Base-by-base conservation (phyloP, 2,888 invertebrate species). In the Agrilus cyanescens region DNA sequence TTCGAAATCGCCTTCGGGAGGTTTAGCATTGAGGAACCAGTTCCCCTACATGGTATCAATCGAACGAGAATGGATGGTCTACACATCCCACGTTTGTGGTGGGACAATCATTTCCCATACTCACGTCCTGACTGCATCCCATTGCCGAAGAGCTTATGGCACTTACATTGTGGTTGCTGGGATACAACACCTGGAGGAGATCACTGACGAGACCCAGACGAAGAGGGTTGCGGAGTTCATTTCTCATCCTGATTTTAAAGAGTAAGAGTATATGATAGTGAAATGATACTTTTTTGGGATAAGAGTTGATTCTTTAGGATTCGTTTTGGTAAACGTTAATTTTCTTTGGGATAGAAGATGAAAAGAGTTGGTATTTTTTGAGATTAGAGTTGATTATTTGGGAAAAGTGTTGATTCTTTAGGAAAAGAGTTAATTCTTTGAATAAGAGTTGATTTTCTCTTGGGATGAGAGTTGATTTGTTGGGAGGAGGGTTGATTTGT, bases 121-220 rank as follows among this genome's bases (percentile, higher is more conserved):
- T 48, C 71, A 70, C 70, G 70, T 72, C 1, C 49, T 73, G 4
- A 67, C 72, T 36, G 72, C 73, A 12, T 72, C 63, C 0, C 72
- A 72, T 50, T 73, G 72, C 34, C 54, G 67, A 0, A 52, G 65
- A 13, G 66, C 67, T 0, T 67, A 63, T 57, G 18, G 20, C 4
- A 33, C 40, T 12, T 45, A 38, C 29, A 44, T 66, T 10, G 70
- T 66, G 1, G 57, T 71, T 1, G 71, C 70, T 2, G 73, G 73
- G n/a, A 51, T 57, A 12, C 67, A 71, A 41, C 59, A 69, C 32
- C 59, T 70, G 1, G 57, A 67, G 15, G 50, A 55, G 2, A 63
- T 60, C 32, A 66, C 63, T 12, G 48, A 59, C 1, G 57, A 57
- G 12, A 65, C 64, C 2, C 73, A 73, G 57, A 57, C 67, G 2